Conservation (phyloP, 2,888 invertebrate species). For the Dinocampus coccinellae region DNA sequence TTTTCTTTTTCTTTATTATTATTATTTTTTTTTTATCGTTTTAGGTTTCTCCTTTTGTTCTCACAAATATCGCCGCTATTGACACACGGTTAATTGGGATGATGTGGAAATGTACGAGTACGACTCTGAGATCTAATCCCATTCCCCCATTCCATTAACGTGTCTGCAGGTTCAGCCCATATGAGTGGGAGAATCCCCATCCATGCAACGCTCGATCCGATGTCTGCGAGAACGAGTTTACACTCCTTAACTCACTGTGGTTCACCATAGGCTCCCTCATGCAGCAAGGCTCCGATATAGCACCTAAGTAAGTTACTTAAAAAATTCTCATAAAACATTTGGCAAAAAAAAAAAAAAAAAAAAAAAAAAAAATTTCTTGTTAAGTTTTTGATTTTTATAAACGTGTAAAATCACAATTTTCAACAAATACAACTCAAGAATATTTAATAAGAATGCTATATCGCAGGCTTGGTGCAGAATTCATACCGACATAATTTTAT, state of each 20-base stretch:
- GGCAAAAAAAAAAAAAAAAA: background rate
- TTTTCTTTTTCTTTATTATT: background rate
- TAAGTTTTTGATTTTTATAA: background rate
- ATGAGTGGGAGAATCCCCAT: constrained; percentile 93
- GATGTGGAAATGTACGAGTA: background rate
- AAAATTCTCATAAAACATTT: background rate
- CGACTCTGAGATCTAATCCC: constrained; percentile 58
- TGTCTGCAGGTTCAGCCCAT: constrained; percentile 86
- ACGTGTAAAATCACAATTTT: background rate
- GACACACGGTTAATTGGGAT: background rate
- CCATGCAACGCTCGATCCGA: constrained; percentile 88
- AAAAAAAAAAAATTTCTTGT: background rate
- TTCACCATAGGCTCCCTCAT: constrained; percentile 93
- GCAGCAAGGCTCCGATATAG: constrained; percentile 94
- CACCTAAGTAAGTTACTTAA: constrained; percentile 83
- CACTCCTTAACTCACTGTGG: constrained; percentile 93
- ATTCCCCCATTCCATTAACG: constrained; percentile 59
- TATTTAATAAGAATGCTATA: constrained; percentile 60
- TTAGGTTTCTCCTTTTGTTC: background rate
- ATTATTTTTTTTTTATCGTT: background rate
- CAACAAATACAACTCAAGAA: background rate
- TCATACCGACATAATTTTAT: constrained; percentile 46
- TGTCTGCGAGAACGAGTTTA: constrained; percentile 91
- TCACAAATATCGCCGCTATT: constrained; percentile 2
- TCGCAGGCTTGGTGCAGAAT: constrained; percentile 66